phyloP scores from a whole-genome alignment of 2,113 vertebrate genomes.

The Chamaea fasciata region DNA sequence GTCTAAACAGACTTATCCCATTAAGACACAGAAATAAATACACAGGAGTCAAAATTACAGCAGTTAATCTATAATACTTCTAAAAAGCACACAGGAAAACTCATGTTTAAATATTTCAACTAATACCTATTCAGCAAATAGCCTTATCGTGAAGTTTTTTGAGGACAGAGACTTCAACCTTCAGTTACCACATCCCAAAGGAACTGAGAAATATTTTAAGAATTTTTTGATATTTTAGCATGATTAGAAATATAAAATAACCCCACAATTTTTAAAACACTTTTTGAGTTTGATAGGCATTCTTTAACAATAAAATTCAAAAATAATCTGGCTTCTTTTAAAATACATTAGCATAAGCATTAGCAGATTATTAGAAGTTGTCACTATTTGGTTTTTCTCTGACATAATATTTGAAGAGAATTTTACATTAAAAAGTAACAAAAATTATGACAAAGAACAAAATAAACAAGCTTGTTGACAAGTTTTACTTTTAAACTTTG shows the following conservation, averaged over 20 bases:
- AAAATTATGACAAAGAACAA: not conserved
- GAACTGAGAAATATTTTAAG: not conserved
- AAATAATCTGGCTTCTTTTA: constrained; percentile 20
- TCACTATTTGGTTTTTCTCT: not conserved
- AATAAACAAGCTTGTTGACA: not conserved
- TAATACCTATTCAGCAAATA: not conserved
- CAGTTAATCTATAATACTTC: not conserved
- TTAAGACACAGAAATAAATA: not conserved
- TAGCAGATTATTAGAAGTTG: not conserved
- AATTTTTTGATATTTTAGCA: not conserved
- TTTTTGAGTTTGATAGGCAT: not conserved
- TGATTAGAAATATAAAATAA: not conserved
- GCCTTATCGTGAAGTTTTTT: not conserved
- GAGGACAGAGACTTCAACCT: not conserved
- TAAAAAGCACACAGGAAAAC: not conserved
- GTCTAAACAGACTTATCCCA: not conserved
- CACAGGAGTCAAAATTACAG: not conserved
- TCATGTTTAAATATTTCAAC: not conserved
- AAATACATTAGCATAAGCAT: not conserved
- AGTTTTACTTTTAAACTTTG: not conserved
- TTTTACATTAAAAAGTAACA: not conserved
- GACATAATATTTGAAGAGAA: not conserved
- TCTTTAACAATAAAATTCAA: not conserved
- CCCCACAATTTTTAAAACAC: not conserved
- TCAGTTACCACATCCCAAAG: not conserved